Percentiles rank a stretch among this genome's conserved stretches.
These are phyloP conservation scores for Scaeva pyrastri DNA, from an alignment of 2,888 invertebrate species.

Conservation along the genomic window DNA sequence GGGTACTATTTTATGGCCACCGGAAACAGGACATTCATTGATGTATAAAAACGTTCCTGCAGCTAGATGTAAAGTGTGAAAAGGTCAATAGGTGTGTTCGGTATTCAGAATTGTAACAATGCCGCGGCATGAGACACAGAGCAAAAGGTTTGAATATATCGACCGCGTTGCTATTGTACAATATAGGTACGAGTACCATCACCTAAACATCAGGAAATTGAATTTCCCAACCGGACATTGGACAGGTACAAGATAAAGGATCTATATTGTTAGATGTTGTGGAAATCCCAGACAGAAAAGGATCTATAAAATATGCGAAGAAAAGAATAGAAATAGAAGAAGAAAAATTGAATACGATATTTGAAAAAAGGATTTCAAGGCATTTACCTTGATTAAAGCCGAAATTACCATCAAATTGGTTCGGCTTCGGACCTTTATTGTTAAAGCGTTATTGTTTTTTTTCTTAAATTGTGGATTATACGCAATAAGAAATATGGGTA, in stretches of 20 bases:
- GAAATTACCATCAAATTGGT: conserved; percentile 63
- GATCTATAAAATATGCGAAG: conserved; percentile 5
- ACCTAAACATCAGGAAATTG: conserved; percentile 26
- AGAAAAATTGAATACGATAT: conserved; percentile 16
- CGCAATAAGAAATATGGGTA: neutral
- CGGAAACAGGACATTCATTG: conserved; percentile 49
- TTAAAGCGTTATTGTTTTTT: conserved; percentile 39
- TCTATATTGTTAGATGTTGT: conserved; percentile 21
- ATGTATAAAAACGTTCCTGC: conserved; percentile 11
- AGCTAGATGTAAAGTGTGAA: conserved; percentile 42
- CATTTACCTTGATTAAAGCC: conserved; percentile 47
- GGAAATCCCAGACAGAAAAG: conserved; percentile 25
- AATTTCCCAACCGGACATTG: conserved; percentile 60
- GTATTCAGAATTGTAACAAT: conserved; percentile 26
- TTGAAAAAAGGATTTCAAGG: conserved; percentile 56
- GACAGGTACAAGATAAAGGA: conserved; percentile 52
- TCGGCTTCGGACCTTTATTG: conserved; percentile 13
- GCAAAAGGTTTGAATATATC: conserved; percentile 38
- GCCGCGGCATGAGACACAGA: neutral
- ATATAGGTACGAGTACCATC: too few relatives aligned
- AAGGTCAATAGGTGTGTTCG: conserved; percentile 41
- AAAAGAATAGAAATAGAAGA: neutral
- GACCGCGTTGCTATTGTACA: conserved; percentile 32
- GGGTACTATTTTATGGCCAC: conserved; percentile 55
- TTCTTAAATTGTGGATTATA: conserved; percentile 33